These are phyloP conservation scores for Cynoglossus semilaevis DNA, from an alignment of 2,113 vertebrate genomes.

Conservation along the genomic window DNA sequence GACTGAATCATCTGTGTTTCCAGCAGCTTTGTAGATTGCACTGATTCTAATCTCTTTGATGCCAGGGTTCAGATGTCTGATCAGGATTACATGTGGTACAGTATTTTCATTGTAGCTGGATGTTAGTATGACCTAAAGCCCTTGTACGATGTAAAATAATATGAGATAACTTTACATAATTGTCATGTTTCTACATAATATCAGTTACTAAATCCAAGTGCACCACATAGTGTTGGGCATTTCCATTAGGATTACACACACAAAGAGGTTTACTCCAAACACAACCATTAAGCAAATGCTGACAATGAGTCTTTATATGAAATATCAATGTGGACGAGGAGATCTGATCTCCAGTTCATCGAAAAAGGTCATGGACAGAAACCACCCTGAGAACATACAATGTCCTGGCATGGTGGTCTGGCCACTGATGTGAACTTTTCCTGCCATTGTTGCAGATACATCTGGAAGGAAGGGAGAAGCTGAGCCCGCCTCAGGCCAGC, in stretches of 20 bases:
- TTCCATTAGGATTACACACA: conserved; percentile 25
- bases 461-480: conserved; percentile 64
- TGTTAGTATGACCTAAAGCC: conserved; percentile 51
- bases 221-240: conserved; percentile 15
- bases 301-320: conserved; percentile 21
- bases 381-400: conserved; percentile 56
- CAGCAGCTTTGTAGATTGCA: conserved; percentile 31
- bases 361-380: conserved; percentile 65
- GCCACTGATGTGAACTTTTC: conserved; percentile 60
- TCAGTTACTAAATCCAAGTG: conserved; percentile 30
- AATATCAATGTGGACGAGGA: conserved; percentile 25
- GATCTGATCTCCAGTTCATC: conserved; percentile 11
- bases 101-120: conserved; percentile 22
- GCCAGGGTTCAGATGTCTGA: conserved; percentile 35
- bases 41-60: conserved; percentile 45
- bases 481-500: conserved; percentile 37
- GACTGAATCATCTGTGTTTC: conserved; percentile 20
- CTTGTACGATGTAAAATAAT: conserved; percentile 19
- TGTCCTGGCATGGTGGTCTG: conserved; percentile 45
- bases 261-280: conserved; percentile 15
- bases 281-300: conserved; percentile 5
- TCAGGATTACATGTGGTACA: conserved; percentile 31
- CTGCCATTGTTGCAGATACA: conserved; percentile 71
- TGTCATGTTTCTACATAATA: conserved; percentile 35
- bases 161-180: conserved; percentile 44